A percentile compares a stretch with the other conserved stretches of the same genome.
Conservation (phyloP, 2,797 vertebrate species). For the Gila robusta region DNA sequence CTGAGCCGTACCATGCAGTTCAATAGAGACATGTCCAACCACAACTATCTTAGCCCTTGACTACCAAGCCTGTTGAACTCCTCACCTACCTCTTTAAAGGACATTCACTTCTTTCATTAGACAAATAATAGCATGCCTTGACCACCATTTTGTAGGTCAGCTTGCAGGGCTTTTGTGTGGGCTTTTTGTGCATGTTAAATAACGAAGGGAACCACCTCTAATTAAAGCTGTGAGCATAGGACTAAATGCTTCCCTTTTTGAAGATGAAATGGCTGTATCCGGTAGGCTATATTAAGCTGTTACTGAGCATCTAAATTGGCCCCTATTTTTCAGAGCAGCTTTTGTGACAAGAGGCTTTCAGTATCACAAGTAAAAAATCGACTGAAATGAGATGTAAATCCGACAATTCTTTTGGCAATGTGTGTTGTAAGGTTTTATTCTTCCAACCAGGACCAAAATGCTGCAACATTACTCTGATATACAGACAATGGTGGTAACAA, state of each 20-base stretch:
- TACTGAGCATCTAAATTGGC: slow-evolving; percentile 96
- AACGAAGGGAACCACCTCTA: slow-evolving; percentile 75
- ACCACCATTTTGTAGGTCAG: slow-evolving; percentile 86
- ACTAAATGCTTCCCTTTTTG: slow-evolving; percentile 62
- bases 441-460: slow-evolving; percentile 86
- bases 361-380: slow-evolving; percentile 69
- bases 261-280: slow-evolving; percentile 82
- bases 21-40: slow-evolving; percentile 78
- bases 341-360: slow-evolving; percentile 90
- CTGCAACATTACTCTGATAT: slow-evolving; percentile 87
- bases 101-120: slow-evolving; percentile 80
- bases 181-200: slow-evolving; percentile 58
- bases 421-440: slow-evolving; percentile 88
- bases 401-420: slow-evolving; percentile 87
- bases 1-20: slow-evolving; percentile 73
- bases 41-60: slow-evolving; percentile 75
- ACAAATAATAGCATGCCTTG: slow-evolving; percentile 80
- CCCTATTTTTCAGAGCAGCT: slow-evolving; percentile 88
- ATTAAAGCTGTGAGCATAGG: slow-evolving; percentile 74
- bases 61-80: slow-evolving; percentile 77
- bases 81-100: slow-evolving; percentile 81
- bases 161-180: slow-evolving; percentile 76
- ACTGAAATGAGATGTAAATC: slow-evolving; percentile 97
- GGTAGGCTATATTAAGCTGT: slow-evolving; percentile 91
- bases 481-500: slow-evolving; percentile 92